These are phyloP conservation scores for Orussus abietinus DNA, from an alignment of 1,140 invertebrate species.

Conservation along the genomic window DNA sequence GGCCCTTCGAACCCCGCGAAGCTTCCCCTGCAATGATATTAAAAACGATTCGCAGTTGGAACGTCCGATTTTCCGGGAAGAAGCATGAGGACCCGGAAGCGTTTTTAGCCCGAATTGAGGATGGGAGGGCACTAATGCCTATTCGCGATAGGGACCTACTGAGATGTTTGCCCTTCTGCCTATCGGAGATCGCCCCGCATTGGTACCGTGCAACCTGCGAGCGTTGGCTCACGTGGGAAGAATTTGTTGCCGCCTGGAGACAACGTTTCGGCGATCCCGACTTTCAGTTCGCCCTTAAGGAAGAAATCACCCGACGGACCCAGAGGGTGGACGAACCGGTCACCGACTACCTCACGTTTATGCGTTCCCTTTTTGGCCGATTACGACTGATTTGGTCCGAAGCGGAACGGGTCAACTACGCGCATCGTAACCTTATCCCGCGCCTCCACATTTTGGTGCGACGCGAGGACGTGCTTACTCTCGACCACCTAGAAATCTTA, in stretches of 20 bases:
- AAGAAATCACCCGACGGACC: conserved; percentile 3
- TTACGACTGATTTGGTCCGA: background rate
- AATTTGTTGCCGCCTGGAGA: background rate
- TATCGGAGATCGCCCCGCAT: background rate
- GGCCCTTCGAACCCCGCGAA: background rate
- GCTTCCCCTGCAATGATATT: background rate
- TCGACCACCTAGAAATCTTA: background rate
- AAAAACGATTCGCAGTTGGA: background rate
- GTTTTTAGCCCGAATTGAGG: conserved; percentile 1
- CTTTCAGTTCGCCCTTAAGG: conserved; percentile 1
- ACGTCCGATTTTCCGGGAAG: background rate
- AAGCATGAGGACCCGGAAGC: conserved; percentile 1
- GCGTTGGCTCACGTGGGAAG: background rate
- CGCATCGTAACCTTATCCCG: conserved; percentile 8
- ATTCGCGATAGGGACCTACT: background rate
- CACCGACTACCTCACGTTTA: conserved; percentile 5
- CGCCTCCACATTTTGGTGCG: background rate
- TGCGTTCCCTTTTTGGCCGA: conserved; percentile 2
- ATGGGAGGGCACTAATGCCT: conserved; percentile 1
- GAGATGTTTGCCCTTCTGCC: background rate
- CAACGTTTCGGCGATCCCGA: conserved; percentile 2
- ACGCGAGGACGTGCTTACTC: background rate
- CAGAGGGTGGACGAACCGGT: conserved; percentile 1
- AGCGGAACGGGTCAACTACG: background rate
- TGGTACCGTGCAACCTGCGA: conserved; percentile 1